phyloP scores from a whole-genome alignment of 64 coral and sea anemone genomes.

The Montipora capricornis region DNA sequence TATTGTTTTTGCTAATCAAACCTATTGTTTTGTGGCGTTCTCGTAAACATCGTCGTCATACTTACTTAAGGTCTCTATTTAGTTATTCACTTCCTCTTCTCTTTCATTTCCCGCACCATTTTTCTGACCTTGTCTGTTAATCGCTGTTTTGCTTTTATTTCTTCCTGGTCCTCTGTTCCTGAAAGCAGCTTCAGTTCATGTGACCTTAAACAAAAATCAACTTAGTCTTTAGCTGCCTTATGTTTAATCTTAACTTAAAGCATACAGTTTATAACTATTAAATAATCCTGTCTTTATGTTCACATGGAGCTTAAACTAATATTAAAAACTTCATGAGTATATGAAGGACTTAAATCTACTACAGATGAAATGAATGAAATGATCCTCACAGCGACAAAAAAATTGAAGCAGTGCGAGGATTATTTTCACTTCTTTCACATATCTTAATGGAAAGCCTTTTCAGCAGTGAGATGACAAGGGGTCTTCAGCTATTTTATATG shows the following conservation, averaged over 20 bases:
- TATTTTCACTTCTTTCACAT: background rate
- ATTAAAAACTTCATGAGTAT: constrained; percentile 37
- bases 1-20: too few relatives aligned
- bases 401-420: background rate
- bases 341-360: background rate
- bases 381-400: background rate
- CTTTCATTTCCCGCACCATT: constrained; percentile 14
- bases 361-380: too few relatives aligned
- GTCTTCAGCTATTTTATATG: background rate
- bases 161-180: constrained; percentile 65
- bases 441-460: background rate
- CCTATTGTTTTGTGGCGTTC: background rate
- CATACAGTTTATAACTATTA: constrained; percentile 37
- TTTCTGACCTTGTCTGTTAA: constrained; percentile 39
- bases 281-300: constrained; percentile 28
- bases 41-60: too few relatives aligned
- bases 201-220: constrained; percentile 68
- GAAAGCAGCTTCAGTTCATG: constrained; percentile 51
- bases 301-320: constrained; percentile 26
- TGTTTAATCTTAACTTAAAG: constrained; percentile 53
- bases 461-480: background rate
- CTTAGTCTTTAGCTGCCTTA: constrained; percentile 29
- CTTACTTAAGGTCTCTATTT: background rate
- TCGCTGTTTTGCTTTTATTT: constrained; percentile 67
- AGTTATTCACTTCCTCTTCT: constrained; percentile 24